Conservation (phyloP, 1,140 invertebrate genomes). For the Drosophila carrolli region DNA sequence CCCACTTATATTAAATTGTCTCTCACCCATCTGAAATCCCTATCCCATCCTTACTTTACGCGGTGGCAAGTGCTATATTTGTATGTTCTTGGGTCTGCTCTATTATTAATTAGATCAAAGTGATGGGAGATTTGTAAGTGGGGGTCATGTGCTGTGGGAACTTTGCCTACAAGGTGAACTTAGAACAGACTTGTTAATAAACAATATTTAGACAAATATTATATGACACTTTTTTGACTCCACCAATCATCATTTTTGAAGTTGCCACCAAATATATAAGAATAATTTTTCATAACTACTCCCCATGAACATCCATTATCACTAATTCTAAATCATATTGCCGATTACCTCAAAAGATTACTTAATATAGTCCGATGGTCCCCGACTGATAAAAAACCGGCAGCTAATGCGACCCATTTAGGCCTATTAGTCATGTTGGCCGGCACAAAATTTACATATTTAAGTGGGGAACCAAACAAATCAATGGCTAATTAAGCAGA, state of each 20-base stretch:
- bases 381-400: conserved; percentile 44
- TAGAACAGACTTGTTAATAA: neutral
- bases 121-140: conserved; percentile 4
- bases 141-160: conserved; percentile 26
- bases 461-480: conserved; percentile 58
- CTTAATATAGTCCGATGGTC: conserved; percentile 16
- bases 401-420: conserved; percentile 66
- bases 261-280: neutral
- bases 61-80: conserved; percentile 72
- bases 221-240: too few relatives aligned
- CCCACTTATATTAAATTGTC: conserved; percentile 11
- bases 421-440: conserved; percentile 61
- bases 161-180: neutral
- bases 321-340: conserved; percentile 9
- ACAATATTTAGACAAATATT: too few relatives aligned
- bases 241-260: too few relatives aligned
- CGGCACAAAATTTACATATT: conserved; percentile 66
- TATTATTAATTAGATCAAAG: conserved; percentile 71
- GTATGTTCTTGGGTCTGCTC: conserved; percentile 46
- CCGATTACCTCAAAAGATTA: conserved; percentile 14
- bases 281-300: neutral
- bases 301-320: neutral
- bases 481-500: conserved; percentile 68
- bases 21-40: conserved; percentile 1
- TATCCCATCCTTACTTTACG: conserved; percentile 22